A percentile compares a stretch with the other conserved stretches of the same genome.
Conservation (phyloP, 2,797 vertebrate species). For the Diplodus sargus region DNA sequence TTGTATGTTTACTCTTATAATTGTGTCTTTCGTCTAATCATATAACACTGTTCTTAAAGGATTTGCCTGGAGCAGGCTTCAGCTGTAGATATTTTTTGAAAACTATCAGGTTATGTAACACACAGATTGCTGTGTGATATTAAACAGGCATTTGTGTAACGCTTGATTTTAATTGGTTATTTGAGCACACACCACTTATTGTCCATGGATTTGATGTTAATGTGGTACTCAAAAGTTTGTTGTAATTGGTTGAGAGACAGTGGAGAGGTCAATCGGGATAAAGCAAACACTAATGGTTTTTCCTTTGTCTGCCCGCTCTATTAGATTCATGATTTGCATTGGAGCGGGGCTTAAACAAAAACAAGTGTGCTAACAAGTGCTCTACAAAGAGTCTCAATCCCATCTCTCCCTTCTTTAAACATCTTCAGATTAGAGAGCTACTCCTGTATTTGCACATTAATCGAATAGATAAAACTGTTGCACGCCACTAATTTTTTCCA, state of each 20-base stretch:
- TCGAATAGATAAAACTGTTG: neutral
- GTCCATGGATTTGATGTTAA: constrained; percentile 31
- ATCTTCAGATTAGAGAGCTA: neutral
- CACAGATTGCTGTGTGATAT: constrained; percentile 29
- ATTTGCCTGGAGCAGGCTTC: neutral
- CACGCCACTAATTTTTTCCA: neutral
- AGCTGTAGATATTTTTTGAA: constrained; percentile 22
- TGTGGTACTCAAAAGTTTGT: constrained; percentile 26
- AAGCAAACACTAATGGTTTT: constrained; percentile 27
- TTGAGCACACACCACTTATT: constrained; percentile 14
- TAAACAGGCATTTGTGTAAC: constrained; percentile 17
- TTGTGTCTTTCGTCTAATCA: constrained; percentile 4
- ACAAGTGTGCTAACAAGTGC: neutral
- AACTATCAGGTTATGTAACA: constrained; percentile 31
- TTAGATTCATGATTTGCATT: constrained; percentile 33
- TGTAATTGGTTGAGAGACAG: constrained; percentile 30
- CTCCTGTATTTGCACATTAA: neutral
- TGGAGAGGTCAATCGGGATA: constrained; percentile 32
- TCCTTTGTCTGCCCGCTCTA: constrained; percentile 15
- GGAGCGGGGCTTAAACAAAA: constrained; percentile 23
- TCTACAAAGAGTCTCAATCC: constrained; percentile 22
- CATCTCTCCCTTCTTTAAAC: constrained; percentile 11
- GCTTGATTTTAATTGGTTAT: constrained; percentile 49
- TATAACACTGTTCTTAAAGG: neutral
- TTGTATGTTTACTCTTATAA: neutral